Base-by-base conservation (phyloP, 2,113 vertebrate genomes). In the Poecile atricapillus region DNA sequence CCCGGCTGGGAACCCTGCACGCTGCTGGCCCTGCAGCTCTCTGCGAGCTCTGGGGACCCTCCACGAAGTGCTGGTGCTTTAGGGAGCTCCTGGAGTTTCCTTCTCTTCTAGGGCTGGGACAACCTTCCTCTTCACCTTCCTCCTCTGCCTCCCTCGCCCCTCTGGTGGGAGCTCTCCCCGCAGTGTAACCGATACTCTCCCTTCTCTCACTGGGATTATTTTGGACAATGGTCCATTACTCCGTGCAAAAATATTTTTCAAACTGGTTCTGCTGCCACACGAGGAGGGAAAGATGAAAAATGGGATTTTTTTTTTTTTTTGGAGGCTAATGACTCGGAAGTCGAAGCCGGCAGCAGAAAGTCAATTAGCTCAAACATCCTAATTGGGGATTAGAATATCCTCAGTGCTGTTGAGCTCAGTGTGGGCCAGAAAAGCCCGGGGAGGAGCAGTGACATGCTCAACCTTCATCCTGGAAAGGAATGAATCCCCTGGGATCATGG, bases 371-470 rank as follows among this genome's bases (percentile, higher is more conserved):
- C 52, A 33, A 94, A 56, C 5, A 2, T 62, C 58, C 41, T 49
- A 53, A 70, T 2, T 44, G 39, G 63, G 59, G 88, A 80, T 94
- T 70, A 83, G 58, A 14, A 69, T 52, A 35, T 50, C 65, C 74
- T 53, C 78, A 19, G 74, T 0, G 1, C 16, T 4, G 62, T 18
- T 73, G 58, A 68, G 35, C 62, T 33, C 0, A 1, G 8, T 1
- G 1, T 8, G 79, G 92, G 56, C 27, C 86, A 71, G 67, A 67
- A 59, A 25, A 85, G 67, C 50, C 70, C 9, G 0, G 21, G 58
- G 43, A 39, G 63, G 69, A 49, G 65, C 63, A 18, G 53, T 1
- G 53, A 33, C 1, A 2, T 1, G 7, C 60, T 52, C 69, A 43
- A 3, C 37, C 59, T 23, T 19, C 4, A 0, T 27, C 13, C 33